Evolutionary conservation across 2,113 vertebrate species (phyloP).

Genomic region (Ictalurus furcatus): DNA sequence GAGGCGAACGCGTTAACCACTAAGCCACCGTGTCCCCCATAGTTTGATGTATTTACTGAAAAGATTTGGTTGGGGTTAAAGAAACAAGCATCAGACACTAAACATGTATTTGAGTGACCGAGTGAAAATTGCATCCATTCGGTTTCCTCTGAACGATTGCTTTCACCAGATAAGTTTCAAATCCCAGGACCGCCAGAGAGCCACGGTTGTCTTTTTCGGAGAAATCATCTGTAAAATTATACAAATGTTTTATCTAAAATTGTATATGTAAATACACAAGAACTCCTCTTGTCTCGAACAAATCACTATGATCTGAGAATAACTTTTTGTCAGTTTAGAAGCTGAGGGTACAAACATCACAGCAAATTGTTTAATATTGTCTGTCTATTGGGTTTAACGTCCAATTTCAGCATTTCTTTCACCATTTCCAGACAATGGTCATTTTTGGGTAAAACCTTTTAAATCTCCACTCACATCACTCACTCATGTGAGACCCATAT

Average conservation of each 20-base stretch:
- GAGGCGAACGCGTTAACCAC: too few species aligned
- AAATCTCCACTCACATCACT: not conserved
- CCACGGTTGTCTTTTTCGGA: not conserved
- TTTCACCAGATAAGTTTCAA: not conserved
- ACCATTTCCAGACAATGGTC: not conserved
- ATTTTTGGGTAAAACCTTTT: not conserved
- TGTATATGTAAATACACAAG: not conserved
- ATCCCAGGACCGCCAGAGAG: not conserved
- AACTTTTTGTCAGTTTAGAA: not conserved
- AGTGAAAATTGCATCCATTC: not conserved
- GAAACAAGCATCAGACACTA: too few species aligned
- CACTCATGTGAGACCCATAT: not conserved
- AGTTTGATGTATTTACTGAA: too few species aligned
- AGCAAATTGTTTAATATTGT: not conserved
- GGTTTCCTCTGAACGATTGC: not conserved
- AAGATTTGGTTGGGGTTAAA: not conserved
- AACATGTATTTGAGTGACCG: too few species aligned
- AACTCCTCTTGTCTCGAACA: not conserved
- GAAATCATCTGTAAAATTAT: not conserved
- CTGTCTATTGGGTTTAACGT: not conserved
- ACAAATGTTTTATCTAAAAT: not conserved
- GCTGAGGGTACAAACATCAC: not conserved
- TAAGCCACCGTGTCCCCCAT: too few species aligned
- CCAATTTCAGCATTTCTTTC: not conserved
- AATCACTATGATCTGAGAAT: not conserved